These are phyloP conservation scores for Armadillidium nasatum DNA, from an alignment of 1,140 invertebrate species.

Conservation along the genomic window DNA sequence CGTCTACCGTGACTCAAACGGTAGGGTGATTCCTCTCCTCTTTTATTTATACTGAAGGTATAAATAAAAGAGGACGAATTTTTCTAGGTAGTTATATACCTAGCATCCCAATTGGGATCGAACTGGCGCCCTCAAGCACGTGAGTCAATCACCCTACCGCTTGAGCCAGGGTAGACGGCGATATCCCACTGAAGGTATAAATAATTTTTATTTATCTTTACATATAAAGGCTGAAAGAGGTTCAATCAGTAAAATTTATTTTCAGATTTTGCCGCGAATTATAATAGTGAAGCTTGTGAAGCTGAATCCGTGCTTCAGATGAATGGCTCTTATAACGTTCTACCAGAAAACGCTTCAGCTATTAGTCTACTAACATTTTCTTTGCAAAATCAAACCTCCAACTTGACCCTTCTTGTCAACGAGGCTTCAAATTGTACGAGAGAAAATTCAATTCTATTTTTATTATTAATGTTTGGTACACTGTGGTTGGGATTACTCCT, in stretches of 20 bases:
- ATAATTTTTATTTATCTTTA: neutral
- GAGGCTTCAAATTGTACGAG: slow-evolving; percentile 50
- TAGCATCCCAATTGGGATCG: too few relatives aligned
- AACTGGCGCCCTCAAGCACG: too few relatives aligned
- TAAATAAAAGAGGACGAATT: too few relatives aligned
- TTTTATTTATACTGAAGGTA: too few relatives aligned
- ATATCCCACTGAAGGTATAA: too few relatives aligned
- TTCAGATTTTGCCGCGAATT: slow-evolving; percentile 58
- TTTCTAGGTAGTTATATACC: too few relatives aligned
- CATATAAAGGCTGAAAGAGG: neutral
- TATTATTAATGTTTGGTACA: slow-evolving; percentile 62
- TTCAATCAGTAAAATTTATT: slow-evolving; percentile 16
- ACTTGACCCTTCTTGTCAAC: slow-evolving; percentile 12
- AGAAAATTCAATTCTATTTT: slow-evolving; percentile 60
- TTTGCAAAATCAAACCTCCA: neutral
- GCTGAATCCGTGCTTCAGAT: slow-evolving; percentile 19
- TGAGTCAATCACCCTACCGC: too few relatives aligned
- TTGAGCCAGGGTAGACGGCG: too few relatives aligned
- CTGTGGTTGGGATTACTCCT: slow-evolving; percentile 61
- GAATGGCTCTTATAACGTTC: slow-evolving; percentile 20
- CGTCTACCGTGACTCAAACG: too few relatives aligned
- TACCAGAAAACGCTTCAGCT: slow-evolving; percentile 23
- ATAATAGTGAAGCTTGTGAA: slow-evolving; percentile 51
- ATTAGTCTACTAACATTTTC: neutral
- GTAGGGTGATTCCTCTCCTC: too few relatives aligned